Conservation (phyloP, 2,113 vertebrate species). For the Rhinoptilus africanus region DNA sequence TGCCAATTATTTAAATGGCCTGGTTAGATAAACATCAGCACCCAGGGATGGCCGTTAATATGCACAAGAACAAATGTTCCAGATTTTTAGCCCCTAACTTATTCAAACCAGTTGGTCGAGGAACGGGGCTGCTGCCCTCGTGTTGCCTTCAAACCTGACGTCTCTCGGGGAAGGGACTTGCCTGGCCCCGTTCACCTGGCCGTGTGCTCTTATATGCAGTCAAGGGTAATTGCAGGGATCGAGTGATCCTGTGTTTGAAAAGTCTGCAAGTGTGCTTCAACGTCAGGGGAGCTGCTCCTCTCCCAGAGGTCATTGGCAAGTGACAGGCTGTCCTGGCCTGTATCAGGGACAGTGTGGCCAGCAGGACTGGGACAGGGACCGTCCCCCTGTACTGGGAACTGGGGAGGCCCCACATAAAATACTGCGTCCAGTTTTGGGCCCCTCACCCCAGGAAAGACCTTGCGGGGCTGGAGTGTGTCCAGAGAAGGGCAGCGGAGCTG, state of each 20-base stretch:
- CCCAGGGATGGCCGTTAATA: not conserved
- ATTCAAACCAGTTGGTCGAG: not conserved
- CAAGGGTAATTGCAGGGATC: too few relatives aligned
- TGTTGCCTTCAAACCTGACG: not conserved
- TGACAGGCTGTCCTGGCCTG: too few relatives aligned
- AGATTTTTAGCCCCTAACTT: not conserved
- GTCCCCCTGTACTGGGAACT: too few relatives aligned
- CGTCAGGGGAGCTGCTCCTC: not conserved
- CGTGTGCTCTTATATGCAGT: rapidly evolving
- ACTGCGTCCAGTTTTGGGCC: too few relatives aligned
- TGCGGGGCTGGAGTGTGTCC: too few relatives aligned
- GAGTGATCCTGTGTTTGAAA: not conserved
- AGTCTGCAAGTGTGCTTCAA: not conserved
- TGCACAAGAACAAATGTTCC: slow-evolving; percentile 30
- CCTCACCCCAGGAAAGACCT: too few relatives aligned
- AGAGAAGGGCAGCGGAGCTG: too few relatives aligned
- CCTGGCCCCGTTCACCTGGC: not conserved
- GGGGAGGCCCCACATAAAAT: too few relatives aligned
- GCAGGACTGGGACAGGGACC: too few relatives aligned
- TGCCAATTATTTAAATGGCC: not conserved
- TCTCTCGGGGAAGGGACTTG: rapidly evolving
- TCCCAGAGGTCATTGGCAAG: rapidly evolving
- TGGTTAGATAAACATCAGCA: slow-evolving; percentile 39
- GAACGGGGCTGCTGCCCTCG: not conserved
- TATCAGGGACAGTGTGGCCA: too few relatives aligned